Evolutionary conservation across 2,797 vertebrate genomes (phyloP).

Genomic region (Betta splendens): DNA sequence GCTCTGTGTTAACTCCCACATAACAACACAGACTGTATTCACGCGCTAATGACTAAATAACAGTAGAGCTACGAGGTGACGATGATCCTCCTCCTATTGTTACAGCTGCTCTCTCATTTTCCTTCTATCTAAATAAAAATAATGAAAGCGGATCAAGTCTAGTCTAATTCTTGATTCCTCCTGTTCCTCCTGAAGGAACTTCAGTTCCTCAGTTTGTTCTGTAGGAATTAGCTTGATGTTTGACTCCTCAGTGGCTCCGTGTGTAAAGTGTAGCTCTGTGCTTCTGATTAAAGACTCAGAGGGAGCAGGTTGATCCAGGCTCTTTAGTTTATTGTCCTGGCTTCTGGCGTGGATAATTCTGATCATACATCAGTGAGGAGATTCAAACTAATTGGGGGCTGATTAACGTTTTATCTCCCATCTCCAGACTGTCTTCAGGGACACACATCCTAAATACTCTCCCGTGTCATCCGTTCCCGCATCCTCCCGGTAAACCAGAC

Average conservation of each 20-base stretch:
- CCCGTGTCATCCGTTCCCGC: conserved; percentile 34
- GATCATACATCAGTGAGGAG: conserved; percentile 17
- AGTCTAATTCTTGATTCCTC: no score
- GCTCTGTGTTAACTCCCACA: no score
- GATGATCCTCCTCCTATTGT: no score
- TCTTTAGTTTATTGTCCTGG: neutral
- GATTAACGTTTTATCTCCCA: conserved; percentile 33
- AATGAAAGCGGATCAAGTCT: no score
- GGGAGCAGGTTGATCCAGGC: conserved; percentile 11
- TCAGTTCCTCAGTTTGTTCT: conserved; percentile 42
- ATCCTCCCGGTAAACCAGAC: conserved; percentile 38
- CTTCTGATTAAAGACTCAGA: conserved; percentile 5
- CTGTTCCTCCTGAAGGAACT: no score
- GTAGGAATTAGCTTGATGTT: conserved; percentile 24
- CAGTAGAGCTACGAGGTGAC: no score
- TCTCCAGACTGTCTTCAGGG: conserved; percentile 24
- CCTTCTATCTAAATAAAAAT: no score
- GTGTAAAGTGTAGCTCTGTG: neutral
- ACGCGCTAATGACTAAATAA: no score
- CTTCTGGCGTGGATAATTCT: conserved; percentile 15
- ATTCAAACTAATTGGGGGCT: conserved; percentile 25
- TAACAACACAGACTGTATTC: no score
- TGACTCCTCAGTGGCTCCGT: conserved; percentile 17
- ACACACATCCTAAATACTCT: conserved; percentile 14
- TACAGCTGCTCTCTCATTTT: no score